A percentile compares a stretch with the other conserved stretches of the same genome.
Conservation (phyloP, 2,113 vertebrate species). For the Podarcis muralis region DNA sequence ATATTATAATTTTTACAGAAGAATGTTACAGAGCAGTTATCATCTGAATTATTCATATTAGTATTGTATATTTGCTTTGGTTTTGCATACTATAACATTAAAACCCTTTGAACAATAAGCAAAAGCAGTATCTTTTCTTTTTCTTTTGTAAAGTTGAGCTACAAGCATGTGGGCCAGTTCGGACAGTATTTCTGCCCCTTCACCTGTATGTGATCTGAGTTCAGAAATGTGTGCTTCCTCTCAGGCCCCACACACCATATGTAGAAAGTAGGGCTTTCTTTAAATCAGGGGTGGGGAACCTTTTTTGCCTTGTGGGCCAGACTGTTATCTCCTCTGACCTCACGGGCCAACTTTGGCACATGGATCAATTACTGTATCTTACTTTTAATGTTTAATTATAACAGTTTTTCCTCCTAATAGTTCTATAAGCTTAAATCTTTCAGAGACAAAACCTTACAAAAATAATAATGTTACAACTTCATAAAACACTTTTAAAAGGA, state of each 20-base stretch:
- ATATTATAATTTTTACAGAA: slow-evolving; percentile 1
- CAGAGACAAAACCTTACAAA: background rate
- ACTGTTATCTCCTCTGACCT: too few species aligned
- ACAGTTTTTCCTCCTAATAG: too few species aligned
- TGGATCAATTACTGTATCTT: too few species aligned
- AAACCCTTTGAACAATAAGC: background rate
- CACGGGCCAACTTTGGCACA: too few species aligned
- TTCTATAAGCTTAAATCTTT: too few species aligned
- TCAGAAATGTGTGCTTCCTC: background rate
- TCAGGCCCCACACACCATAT: background rate
- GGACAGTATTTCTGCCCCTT: background rate
- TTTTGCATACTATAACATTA: background rate
- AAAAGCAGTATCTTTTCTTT: background rate
- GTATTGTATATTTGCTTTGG: background rate
- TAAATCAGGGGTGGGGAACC: too few species aligned
- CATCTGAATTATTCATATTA: slow-evolving; percentile 9
- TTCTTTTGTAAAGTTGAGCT: background rate
- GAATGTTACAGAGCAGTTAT: background rate
- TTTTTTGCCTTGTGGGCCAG: too few species aligned
- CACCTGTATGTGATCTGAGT: background rate
- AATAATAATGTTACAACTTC: background rate
- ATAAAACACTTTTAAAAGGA: background rate
- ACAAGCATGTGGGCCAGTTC: background rate
- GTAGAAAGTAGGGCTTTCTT: background rate
- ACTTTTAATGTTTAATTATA: too few species aligned